Evolutionary conservation across 2,797 vertebrate genomes (phyloP).

Genomic region (Poeciliopsis paucimaculata): DNA sequence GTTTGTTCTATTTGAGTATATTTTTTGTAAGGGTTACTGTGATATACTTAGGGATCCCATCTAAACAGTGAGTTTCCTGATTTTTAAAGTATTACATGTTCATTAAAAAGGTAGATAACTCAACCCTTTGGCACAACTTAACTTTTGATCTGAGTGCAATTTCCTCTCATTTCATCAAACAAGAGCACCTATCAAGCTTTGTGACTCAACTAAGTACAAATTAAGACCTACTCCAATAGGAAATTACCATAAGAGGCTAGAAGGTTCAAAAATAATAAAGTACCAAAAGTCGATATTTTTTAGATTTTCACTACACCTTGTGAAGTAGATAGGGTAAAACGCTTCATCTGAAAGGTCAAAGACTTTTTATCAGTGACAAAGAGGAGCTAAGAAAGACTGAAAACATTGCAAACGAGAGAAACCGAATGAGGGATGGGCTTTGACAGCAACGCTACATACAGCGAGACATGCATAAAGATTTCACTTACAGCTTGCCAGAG

Average conservation of each 20-base stretch:
- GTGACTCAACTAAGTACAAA: slow-evolving; percentile 34
- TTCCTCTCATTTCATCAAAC: slow-evolving; percentile 14
- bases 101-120: slow-evolving; percentile 3
- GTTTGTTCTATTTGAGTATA: slow-evolving; percentile 19
- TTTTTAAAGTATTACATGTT: slow-evolving; percentile 32
- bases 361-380: slow-evolving; percentile 42
- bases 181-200: slow-evolving; percentile 4
- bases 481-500: slow-evolving; percentile 67
- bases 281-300: slow-evolving; percentile 19
- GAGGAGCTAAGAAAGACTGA: slow-evolving; percentile 41
- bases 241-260: slow-evolving; percentile 29
- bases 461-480: slow-evolving; percentile 69
- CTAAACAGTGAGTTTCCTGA: slow-evolving; percentile 28
- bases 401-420: slow-evolving; percentile 47
- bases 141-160: slow-evolving; percentile 7
- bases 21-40: slow-evolving; percentile 28
- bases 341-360: slow-evolving; percentile 71
- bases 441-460: slow-evolving; percentile 48
- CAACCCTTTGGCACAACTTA: slow-evolving; percentile 22
- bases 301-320: slow-evolving; percentile 24
- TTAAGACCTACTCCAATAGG: slow-evolving; percentile 38
- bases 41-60: neutral
- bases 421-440: slow-evolving; percentile 52
- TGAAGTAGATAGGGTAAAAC: slow-evolving; percentile 43
- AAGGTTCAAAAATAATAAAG: slow-evolving; percentile 36